These are phyloP conservation scores for Galaxea fascicularis DNA, from an alignment of 92 coral and sea anemone species.

Conservation along the genomic window DNA sequence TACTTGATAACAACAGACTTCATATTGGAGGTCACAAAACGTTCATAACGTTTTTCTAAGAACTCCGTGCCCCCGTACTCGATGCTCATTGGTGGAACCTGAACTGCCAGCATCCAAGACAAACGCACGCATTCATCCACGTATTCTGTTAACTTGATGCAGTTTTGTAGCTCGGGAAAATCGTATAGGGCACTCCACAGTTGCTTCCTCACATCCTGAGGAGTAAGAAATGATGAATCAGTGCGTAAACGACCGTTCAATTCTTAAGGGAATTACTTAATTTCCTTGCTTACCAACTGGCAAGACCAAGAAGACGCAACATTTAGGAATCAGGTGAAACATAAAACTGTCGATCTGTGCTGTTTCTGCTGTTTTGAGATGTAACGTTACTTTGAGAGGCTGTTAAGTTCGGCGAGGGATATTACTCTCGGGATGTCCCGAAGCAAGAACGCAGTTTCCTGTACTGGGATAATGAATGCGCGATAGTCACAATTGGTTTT, in stretches of 20 bases:
- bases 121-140: slow-evolving; percentile 91
- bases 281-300: no score
- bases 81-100: slow-evolving; percentile 87
- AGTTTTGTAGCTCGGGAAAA: slow-evolving; percentile 88
- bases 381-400: no score
- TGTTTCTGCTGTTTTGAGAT: no score
- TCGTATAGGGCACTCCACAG: slow-evolving; percentile 92
- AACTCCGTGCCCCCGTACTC: slow-evolving; percentile 75
- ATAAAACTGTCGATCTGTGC: no score
- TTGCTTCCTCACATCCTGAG: slow-evolving; percentile 82
- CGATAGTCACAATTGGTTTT: no score
- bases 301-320: no score
- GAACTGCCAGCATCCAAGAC: slow-evolving; percentile 90
- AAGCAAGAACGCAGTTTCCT: no score
- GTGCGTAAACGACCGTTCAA: neutral
- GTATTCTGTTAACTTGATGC: slow-evolving; percentile 75
- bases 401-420: no score
- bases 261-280: neutral
- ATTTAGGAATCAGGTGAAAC: no score
- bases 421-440: no score
- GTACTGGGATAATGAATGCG: no score
- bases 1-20: slow-evolving; percentile 62
- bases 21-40: slow-evolving; percentile 79
- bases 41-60: slow-evolving; percentile 72
- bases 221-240: neutral